Conservation (phyloP, 2,797 vertebrate genomes). For the Oreortyx pictus region DNA sequence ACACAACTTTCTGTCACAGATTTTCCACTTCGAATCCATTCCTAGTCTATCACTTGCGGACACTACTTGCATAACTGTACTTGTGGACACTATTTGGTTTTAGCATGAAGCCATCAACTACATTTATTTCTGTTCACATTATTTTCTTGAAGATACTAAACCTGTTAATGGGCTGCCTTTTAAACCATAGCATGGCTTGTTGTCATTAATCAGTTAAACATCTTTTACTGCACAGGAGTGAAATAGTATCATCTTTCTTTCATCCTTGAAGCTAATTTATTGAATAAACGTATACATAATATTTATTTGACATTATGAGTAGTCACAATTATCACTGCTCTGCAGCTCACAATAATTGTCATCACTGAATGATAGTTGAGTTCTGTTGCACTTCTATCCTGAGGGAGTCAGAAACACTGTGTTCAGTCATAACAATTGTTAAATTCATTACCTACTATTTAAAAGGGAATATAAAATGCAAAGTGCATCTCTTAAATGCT, state of each 20-base stretch:
- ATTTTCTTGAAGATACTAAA: background rate
- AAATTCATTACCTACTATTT: background rate
- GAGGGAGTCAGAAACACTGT: background rate
- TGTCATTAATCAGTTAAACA: background rate
- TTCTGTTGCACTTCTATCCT: background rate
- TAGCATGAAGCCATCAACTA: background rate
- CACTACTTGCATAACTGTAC: background rate
- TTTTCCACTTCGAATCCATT: background rate
- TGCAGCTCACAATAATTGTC: slow-evolving; percentile 12
- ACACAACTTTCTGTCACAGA: background rate
- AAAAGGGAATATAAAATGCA: background rate
- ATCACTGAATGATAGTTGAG: background rate
- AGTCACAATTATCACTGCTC: slow-evolving; percentile 18
- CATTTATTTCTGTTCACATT: background rate
- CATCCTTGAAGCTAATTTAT: background rate
- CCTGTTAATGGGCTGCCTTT: background rate
- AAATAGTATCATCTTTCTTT: background rate
- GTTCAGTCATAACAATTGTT: background rate
- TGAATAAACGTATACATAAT: background rate
- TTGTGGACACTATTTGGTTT: background rate
- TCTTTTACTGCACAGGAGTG: background rate
- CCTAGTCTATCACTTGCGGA: background rate
- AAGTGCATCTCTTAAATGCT: background rate
- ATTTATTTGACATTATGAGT: slow-evolving; percentile 12
- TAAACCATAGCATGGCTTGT: background rate